These are phyloP conservation scores for Caracal caracal DNA, from an alignment of 2,113 vertebrate species.

Conservation along the genomic window DNA sequence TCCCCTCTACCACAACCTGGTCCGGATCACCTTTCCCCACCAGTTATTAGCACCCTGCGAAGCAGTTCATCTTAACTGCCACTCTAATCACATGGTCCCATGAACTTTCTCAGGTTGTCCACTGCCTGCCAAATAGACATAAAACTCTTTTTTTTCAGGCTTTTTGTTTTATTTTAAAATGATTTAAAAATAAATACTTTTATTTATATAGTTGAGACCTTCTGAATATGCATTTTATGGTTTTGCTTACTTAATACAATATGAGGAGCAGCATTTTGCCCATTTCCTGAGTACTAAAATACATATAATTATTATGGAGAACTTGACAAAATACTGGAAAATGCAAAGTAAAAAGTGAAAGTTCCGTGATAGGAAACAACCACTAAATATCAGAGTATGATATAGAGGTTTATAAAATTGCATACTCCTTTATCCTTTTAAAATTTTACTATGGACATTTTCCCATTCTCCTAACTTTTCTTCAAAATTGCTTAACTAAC, in stretches of 20 bases:
- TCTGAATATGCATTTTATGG: neutral
- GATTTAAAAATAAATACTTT: neutral
- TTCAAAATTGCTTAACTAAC: neutral
- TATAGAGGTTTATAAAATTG: neutral
- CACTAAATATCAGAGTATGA: neutral
- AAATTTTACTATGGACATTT: neutral
- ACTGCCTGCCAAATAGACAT: neutral
- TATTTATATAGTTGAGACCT: neutral
- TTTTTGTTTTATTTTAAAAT: neutral
- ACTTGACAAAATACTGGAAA: neutral
- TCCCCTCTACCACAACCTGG: neutral
- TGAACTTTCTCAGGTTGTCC: neutral
- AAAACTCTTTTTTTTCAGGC: neutral
- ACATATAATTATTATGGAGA: neutral
- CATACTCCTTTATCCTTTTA: neutral
- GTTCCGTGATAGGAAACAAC: neutral
- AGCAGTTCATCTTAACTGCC: neutral
- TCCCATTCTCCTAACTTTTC: neutral
- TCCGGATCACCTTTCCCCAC: neutral
- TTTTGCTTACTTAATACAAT: neutral
- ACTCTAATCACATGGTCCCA: neutral
- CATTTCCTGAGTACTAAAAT: conserved; percentile 6
- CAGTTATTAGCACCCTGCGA: neutral
- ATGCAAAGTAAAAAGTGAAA: neutral
- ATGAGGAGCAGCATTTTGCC: neutral